A percentile compares a stretch with the other conserved stretches of the same genome.
Evolutionary conservation across 2,113 vertebrate species (phyloP).

Genomic region (Phaethornis superciliosus): DNA sequence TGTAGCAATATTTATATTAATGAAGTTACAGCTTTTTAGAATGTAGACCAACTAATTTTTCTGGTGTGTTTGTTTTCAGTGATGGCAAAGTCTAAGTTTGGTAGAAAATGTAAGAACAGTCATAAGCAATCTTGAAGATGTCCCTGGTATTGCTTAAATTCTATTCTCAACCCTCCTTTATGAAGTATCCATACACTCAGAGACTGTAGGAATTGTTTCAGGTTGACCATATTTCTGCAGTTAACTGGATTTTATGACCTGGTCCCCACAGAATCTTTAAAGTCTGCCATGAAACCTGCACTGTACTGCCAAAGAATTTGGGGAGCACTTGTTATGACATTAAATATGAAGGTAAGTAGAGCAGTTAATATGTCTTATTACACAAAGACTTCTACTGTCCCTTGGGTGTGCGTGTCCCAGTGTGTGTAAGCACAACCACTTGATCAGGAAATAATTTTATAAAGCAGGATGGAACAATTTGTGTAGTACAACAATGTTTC

Average conservation of each 20-base stretch:
- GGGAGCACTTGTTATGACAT: background rate
- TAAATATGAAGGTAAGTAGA: background rate
- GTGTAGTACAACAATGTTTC: conserved; percentile 14
- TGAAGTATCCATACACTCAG: background rate
- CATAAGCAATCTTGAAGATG: conserved; percentile 34
- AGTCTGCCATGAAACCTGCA: conserved; percentile 10
- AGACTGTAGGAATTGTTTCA: background rate
- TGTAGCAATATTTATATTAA: background rate
- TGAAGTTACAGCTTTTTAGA: background rate
- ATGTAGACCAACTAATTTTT: background rate
- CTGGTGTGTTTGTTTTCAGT: background rate
- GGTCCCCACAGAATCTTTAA: conserved; percentile 6
- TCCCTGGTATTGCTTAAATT: conserved; percentile 34
- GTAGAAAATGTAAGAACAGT: conserved; percentile 33
- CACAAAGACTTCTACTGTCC: background rate
- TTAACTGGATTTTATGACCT: conserved; percentile 6
- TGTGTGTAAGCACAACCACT: background rate
- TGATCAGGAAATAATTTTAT: conserved; percentile 6
- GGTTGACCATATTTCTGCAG: conserved; percentile 7
- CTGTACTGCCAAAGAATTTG: conserved; percentile 9
- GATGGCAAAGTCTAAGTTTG: background rate
- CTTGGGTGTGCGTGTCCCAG: background rate
- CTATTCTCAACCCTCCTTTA: background rate
- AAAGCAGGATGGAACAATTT: conserved; percentile 18
- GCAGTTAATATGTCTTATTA: background rate